Percentiles rank a stretch among this genome's conserved stretches.
Conservation (phyloP, 2,797 vertebrate genomes). For the Tachyglossus aculeatus region DNA sequence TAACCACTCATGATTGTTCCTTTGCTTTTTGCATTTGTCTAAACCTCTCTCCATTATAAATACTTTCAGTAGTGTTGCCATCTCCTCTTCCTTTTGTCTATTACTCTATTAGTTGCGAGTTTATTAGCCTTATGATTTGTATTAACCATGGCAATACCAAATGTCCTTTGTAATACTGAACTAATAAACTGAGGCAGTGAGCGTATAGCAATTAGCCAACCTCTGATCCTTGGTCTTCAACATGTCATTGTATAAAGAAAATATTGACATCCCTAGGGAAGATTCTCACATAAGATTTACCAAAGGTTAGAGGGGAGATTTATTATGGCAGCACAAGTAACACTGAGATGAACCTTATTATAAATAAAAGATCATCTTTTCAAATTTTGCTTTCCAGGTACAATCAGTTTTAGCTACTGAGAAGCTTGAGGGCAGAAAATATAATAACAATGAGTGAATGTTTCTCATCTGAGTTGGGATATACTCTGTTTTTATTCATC, state of each 20-base stretch:
- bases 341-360: slow-evolving; percentile 19
- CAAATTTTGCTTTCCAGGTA: too few relatives aligned
- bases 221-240: slow-evolving; percentile 14
- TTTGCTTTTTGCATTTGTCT: not conserved
- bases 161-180: slow-evolving; percentile 39
- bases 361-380: slow-evolving; percentile 21
- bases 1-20: not conserved
- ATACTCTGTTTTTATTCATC: too few relatives aligned
- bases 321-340: slow-evolving; percentile 12
- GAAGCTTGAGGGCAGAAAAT: too few relatives aligned
- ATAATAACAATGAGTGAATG: too few relatives aligned
- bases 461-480: too few relatives aligned
- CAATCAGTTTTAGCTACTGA: too few relatives aligned
- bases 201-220: slow-evolving; percentile 10
- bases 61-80: slow-evolving; percentile 15
- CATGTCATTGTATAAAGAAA: slow-evolving; percentile 6
- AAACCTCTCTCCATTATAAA: not conserved
- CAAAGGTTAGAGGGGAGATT: too few relatives aligned
- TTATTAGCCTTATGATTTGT: slow-evolving; percentile 2
- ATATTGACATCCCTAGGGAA: slow-evolving; percentile 5
- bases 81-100: too few relatives aligned
- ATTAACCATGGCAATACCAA: slow-evolving; percentile 25
- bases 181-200: slow-evolving; percentile 24
- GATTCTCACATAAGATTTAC: slow-evolving; percentile 11
- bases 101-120: not conserved